Conservation (phyloP, 1,140 invertebrate genomes). For the Neodiprion pinetum region DNA sequence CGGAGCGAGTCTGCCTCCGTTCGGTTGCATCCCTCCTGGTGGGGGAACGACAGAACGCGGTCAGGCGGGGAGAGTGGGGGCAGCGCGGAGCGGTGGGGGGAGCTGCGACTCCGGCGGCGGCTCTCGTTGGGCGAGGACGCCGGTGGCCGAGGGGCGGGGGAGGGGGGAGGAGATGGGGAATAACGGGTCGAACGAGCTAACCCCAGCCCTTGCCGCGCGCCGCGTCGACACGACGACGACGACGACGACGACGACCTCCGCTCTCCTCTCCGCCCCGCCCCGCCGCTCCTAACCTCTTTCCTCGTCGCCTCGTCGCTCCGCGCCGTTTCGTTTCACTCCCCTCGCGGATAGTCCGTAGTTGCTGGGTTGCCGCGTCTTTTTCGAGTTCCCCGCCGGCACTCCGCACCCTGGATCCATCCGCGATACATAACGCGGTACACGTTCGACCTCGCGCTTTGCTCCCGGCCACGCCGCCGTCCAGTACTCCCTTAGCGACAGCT, state of each 20-base stretch:
- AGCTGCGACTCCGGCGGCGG: constrained; percentile 18
- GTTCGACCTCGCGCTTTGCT: constrained; percentile 4
- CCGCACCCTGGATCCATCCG: neutral
- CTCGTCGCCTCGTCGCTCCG: too few relatives aligned
- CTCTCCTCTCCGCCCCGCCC: neutral
- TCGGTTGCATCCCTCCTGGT: constrained; percentile 23
- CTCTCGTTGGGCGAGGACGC: constrained; percentile 8
- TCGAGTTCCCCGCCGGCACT: neutral
- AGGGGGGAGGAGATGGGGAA: constrained; percentile 47
- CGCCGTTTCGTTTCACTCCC: neutral
- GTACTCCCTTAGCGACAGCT: constrained; percentile 4
- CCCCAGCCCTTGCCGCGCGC: constrained; percentile 46
- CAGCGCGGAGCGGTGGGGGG: constrained; percentile 14
- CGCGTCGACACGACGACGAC: constrained; percentile 7
- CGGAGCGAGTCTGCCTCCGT: constrained; percentile 51
- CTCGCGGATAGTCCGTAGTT: neutral
- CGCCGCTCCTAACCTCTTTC: neutral
- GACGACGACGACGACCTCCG: neutral
- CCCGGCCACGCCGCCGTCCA: neutral
- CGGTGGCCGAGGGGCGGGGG: constrained; percentile 6
- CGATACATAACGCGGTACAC: neutral
- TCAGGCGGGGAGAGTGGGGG: neutral
- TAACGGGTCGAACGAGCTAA: constrained; percentile 65
- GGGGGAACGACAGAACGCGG: neutral
- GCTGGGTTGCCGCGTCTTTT: neutral